Conservation (phyloP, 2,888 invertebrate species). For the Hydraecia micacea region DNA sequence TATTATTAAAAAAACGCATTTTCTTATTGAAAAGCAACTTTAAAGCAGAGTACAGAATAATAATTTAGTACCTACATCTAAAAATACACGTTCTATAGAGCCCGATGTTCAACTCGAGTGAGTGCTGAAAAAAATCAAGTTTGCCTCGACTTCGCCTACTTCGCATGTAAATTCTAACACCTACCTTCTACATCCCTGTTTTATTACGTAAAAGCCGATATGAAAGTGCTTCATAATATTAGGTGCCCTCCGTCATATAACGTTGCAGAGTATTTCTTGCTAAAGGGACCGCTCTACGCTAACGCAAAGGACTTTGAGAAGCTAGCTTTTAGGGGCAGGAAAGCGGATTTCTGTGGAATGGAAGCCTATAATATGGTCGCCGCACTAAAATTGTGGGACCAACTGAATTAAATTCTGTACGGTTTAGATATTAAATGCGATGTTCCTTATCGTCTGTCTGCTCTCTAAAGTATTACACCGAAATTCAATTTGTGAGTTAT, state of each 20-base stretch:
- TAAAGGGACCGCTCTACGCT: constrained; percentile 74
- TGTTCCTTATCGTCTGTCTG: constrained; percentile 19
- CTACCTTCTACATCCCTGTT: constrained; percentile 59
- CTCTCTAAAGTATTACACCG: constrained; percentile 6
- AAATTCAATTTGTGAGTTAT: constrained; percentile 35
- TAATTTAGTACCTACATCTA: constrained; percentile 32
- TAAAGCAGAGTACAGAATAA: constrained; percentile 18
- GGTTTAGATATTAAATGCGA: constrained; percentile 39
- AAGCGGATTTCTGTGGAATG: constrained; percentile 67
- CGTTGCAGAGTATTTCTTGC: constrained; percentile 75
- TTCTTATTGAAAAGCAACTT: constrained; percentile 26
- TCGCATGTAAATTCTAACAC: constrained; percentile 68
- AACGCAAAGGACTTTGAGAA: constrained; percentile 75
- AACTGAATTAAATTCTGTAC: constrained; percentile 62
- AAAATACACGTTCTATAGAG: constrained; percentile 44
- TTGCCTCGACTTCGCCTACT: constrained; percentile 57
- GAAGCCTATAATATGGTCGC: constrained; percentile 63
- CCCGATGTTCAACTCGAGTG: constrained; percentile 36
- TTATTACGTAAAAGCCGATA: constrained; percentile 72
- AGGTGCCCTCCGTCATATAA: constrained; percentile 73
- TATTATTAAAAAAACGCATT: constrained; percentile 27
- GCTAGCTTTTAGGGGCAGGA: constrained; percentile 68
- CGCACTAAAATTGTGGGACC: constrained; percentile 55
- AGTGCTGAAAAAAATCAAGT: constrained; percentile 59
- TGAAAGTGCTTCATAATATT: constrained; percentile 75